Percentiles rank a stretch among this genome's conserved stretches.
Conservation (phyloP, 2,888 invertebrate genomes). For the Limnephilus lunatus region DNA sequence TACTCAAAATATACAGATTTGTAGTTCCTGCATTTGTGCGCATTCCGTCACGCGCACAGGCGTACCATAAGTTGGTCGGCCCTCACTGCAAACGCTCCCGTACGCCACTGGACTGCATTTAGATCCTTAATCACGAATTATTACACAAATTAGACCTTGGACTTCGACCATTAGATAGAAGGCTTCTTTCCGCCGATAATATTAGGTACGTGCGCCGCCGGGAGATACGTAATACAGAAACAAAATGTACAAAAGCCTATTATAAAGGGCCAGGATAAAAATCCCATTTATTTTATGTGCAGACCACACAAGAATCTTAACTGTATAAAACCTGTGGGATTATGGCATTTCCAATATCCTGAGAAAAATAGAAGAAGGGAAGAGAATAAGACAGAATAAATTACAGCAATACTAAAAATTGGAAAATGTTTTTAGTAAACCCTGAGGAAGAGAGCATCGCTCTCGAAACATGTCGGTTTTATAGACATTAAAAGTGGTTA, state of each 20-base stretch:
- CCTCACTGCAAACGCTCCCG: not conserved
- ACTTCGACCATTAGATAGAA: not conserved
- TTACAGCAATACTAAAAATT: too few species aligned
- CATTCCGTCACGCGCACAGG: slow-evolving; percentile 6
- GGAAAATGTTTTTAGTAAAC: too few species aligned
- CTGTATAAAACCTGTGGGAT: too few species aligned
- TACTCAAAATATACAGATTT: not conserved
- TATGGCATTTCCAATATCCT: too few species aligned
- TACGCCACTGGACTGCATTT: not conserved
- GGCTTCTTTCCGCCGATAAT: not conserved
- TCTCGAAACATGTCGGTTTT: too few species aligned
- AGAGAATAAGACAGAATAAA: too few species aligned
- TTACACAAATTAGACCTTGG: slow-evolving; percentile 10
- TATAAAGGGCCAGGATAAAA: not conserved
- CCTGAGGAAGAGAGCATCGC: too few species aligned
- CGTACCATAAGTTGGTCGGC: not conserved
- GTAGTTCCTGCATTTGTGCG: not conserved
- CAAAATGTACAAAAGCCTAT: not conserved
- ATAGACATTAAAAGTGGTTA: too few species aligned
- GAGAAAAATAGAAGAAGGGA: too few species aligned
- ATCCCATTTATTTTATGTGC: not conserved
- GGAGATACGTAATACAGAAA: not conserved
- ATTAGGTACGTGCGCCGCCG: not conserved
- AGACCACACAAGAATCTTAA: not conserved
- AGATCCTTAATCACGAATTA: slow-evolving; percentile 24